Evolutionary conservation across 2,888 invertebrate genomes (phyloP), one percentile per base, ranked within the genome.

Genomic region (Spatulosminthurus flaviceps): DNA sequence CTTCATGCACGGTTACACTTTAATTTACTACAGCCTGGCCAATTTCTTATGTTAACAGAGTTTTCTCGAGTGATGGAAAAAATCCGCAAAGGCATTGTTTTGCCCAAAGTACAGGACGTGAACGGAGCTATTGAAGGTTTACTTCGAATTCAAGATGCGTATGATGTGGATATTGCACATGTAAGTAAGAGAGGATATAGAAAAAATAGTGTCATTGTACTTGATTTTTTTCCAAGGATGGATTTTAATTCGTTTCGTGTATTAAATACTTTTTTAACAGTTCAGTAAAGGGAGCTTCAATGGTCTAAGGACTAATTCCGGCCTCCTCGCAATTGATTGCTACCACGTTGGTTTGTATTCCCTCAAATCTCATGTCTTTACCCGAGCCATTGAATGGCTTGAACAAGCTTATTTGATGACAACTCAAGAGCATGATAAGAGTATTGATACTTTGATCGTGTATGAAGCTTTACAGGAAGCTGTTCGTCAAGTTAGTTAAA

Each of bases 351-450:
- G 87, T 11, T 85, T 87, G 73, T 87, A 88, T 79, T 86, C 87
- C 13, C n/a, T 76, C 19, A 76, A 76, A 77, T 82, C 86, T 13
- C 86, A 87, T 41, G 86, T 87, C 73, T 86, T 86, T 79, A 86
- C 86, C 0, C 85, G 87, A 51, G 87, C 88, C 13, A 83, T 88
- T 16, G 86, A 87, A 79, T 88, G 88, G 88, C 86, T 88, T 75
- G 87, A 87, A 69, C 85, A 87, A 67, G 86, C 88, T 0, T 84
- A 86, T 70, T 78, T 77, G 21, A 81, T 87, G 77, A 86, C 87
- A 0, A 83, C 82, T 7, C 64, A 80, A 5, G 87, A 87, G 78
- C 84, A 86, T 19, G 87, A 87, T 79, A 71, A 51, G 29, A 87
- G 87, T 0, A 85, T 87, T 28, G 64, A 80, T 29, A 51, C 72